Conservation (phyloP, 2,797 vertebrate genomes). For the Crocodylus rhombifer region DNA sequence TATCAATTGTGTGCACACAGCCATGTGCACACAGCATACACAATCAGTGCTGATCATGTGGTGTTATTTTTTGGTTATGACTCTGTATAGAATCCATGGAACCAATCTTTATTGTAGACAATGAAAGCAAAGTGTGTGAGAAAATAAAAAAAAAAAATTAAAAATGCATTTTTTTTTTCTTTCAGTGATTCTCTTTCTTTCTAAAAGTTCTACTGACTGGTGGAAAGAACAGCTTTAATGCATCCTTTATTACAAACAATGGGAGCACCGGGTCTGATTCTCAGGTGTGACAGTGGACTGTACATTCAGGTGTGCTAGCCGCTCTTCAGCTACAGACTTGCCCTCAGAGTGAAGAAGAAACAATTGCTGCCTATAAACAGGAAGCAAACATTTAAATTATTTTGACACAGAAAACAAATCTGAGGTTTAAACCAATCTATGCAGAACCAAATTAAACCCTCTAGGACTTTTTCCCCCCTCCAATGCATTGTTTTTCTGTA, state of each 20-base stretch:
- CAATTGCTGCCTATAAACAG: neutral
- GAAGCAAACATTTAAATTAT: constrained; percentile 13
- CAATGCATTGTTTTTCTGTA: neutral
- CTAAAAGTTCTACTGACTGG: neutral
- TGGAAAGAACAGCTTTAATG: neutral
- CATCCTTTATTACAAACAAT: neutral
- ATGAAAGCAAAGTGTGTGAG: neutral
- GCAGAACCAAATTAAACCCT: neutral
- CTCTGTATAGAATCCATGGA: neutral
- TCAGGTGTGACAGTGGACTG: neutral
- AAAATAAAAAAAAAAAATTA: neutral
- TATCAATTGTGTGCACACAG: neutral
- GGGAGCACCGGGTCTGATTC: neutral
- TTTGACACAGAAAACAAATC: constrained; percentile 3
- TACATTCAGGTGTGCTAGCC: neutral
- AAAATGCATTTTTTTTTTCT: constrained; percentile 8
- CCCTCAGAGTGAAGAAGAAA: neutral
- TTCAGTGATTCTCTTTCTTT: neutral
- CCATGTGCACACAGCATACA: neutral
- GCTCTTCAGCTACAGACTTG: neutral
- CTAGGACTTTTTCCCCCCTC: neutral
- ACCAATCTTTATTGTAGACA: neutral
- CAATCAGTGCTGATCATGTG: neutral
- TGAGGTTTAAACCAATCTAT: constrained; percentile 1
- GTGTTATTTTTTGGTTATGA: constrained; percentile 37